Percentiles rank a stretch among this genome's conserved stretches.
Evolutionary conservation across 2,113 vertebrate genomes (phyloP).

Genomic region (Candoia aspera): DNA sequence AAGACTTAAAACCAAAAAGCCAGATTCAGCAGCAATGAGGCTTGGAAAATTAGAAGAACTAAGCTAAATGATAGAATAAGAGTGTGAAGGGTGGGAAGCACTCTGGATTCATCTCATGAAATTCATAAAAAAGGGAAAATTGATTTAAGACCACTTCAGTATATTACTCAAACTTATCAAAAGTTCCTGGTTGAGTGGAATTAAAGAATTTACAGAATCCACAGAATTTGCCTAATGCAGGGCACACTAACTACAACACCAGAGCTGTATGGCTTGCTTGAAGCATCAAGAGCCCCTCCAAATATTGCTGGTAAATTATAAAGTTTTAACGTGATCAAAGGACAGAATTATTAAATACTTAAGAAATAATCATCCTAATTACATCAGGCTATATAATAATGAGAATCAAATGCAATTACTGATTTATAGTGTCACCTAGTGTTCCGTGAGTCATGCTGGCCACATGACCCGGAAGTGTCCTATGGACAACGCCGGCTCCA

Average conservation of each 20-base stretch:
- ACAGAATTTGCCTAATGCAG: not conserved
- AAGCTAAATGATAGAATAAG: not conserved
- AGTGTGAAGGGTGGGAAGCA: not conserved
- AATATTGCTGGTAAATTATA: not conserved
- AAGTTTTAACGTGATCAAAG: not conserved
- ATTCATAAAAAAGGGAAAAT: not conserved
- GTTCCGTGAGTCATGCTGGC: too few species aligned
- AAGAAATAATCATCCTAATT: not conserved
- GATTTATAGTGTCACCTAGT: not conserved
- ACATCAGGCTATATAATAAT: not conserved
- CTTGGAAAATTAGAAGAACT: not conserved
- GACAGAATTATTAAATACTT: not conserved
- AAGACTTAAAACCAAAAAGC: not conserved
- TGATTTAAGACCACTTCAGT: not conserved
- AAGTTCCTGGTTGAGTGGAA: not conserved
- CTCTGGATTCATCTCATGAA: not conserved
- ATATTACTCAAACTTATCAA: not conserved
- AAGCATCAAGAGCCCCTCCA: not conserved
- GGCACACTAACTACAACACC: not conserved
- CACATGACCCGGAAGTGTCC: too few species aligned
- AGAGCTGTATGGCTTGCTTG: not conserved
- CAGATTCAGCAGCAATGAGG: not conserved
- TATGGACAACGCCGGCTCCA: too few species aligned
- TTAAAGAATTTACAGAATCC: not conserved
- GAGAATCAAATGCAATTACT: not conserved